Evolutionary conservation across 2,113 vertebrate species (phyloP).

Genomic region (Sinosuthora webbiana): DNA sequence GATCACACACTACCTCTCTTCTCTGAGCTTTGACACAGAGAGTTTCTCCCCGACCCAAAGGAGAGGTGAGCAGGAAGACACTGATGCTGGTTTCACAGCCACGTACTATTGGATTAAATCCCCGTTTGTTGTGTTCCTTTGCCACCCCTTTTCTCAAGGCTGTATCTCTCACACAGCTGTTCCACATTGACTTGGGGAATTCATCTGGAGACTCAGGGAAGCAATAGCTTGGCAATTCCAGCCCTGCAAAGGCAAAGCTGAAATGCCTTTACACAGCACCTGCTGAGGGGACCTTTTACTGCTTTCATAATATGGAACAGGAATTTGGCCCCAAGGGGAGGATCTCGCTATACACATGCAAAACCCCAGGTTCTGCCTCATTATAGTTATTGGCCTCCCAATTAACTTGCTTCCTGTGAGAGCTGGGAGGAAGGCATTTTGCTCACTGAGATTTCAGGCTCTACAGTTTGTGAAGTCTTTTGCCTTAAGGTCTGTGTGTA

Average conservation of each 20-base stretch:
- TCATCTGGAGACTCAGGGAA: slow-evolving; percentile 42
- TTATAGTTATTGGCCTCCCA: slow-evolving; percentile 64
- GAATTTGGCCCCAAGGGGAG: slow-evolving; percentile 67
- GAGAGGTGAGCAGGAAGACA: not conserved
- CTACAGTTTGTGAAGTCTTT: not conserved
- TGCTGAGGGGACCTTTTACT: slow-evolving; percentile 68
- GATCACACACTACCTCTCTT: not conserved
- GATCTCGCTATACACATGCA: slow-evolving; percentile 46
- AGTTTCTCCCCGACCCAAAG: not conserved
- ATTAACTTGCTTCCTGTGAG: slow-evolving; percentile 66
- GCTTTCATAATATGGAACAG: slow-evolving; percentile 68
- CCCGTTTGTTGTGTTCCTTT: slow-evolving; percentile 14
- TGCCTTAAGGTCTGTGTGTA: not conserved
- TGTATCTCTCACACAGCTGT: slow-evolving; percentile 59
- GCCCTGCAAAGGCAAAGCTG: slow-evolving; percentile 32
- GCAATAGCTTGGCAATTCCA: slow-evolving; percentile 52
- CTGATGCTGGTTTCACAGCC: not conserved
- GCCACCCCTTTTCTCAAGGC: slow-evolving; percentile 50
- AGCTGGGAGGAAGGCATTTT: slow-evolving; percentile 45
- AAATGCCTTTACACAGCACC: slow-evolving; percentile 60
- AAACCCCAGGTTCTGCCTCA: slow-evolving; percentile 67
- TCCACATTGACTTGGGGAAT: slow-evolving; percentile 49
- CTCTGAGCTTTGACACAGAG: not conserved
- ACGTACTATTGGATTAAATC: slow-evolving; percentile 16
- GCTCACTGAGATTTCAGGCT: slow-evolving; percentile 2